Percentiles rank a stretch among this genome's conserved stretches.
These are phyloP conservation scores for Lucilia cuprina DNA, from an alignment of 1,140 invertebrate genomes.

Conservation along the genomic window DNA sequence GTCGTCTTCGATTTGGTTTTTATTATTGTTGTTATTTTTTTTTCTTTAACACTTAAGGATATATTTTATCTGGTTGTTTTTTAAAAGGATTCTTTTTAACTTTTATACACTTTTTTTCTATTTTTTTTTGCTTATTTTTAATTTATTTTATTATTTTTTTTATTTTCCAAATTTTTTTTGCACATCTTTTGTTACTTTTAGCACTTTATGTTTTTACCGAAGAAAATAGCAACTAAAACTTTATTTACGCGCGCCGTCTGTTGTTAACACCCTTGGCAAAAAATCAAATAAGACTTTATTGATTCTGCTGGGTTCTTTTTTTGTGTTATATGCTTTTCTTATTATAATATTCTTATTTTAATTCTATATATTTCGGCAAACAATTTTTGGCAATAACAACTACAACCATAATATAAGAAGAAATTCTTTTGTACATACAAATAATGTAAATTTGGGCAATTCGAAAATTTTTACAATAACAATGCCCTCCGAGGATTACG, in stretches of 20 bases:
- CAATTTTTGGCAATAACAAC: not conserved
- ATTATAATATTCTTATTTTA: not conserved
- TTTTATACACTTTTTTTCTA: not conserved
- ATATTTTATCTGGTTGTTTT: not conserved
- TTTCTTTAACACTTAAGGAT: not conserved
- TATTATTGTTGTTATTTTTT: not conserved
- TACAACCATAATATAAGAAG: not conserved
- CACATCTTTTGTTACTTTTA: not conserved
- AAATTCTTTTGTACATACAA: not conserved
- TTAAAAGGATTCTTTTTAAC: not conserved
- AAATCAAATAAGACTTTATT: not conserved
- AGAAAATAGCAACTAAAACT: not conserved
- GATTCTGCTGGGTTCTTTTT: not conserved
- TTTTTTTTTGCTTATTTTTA: not conserved
- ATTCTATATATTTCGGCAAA: not conserved
- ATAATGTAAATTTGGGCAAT: not conserved
- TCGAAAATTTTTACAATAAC: not conserved
- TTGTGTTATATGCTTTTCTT: not conserved
- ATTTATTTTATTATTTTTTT: not conserved
- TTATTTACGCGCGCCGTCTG: conserved; percentile 7
- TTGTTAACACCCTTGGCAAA: conserved; percentile 14
- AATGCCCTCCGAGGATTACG: not conserved
- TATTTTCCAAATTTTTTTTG: not conserved
- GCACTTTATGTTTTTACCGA: not conserved
- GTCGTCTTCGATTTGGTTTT: not conserved